Conservation (phyloP, 2,888 invertebrate species). For the Pinctada fucata region DNA sequence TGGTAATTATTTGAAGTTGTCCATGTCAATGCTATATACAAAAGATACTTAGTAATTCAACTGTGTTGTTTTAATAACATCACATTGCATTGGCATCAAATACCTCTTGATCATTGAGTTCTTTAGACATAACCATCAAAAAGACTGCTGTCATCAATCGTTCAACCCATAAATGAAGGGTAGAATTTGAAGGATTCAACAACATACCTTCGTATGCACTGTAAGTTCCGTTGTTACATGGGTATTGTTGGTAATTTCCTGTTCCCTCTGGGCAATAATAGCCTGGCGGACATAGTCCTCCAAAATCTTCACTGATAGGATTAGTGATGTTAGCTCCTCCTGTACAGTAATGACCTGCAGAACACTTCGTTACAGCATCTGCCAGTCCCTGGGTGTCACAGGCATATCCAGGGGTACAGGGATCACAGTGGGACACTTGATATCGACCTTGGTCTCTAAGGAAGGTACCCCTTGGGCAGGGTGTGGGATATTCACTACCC, state of each 20-base stretch:
- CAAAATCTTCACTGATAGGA: conserved; percentile 57
- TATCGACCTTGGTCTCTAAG: conserved; percentile 62
- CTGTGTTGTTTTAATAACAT: too few relatives aligned
- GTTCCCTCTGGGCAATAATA: conserved; percentile 72
- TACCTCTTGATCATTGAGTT: too few relatives aligned
- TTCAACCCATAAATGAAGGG: too few relatives aligned
- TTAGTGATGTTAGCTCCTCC: conserved; percentile 58
- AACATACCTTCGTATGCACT: conserved; percentile 61
- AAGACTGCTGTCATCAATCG: too few relatives aligned
- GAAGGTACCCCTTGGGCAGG: conserved; percentile 71
- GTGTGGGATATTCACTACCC: conserved; percentile 67
- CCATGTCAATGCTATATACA: too few relatives aligned
- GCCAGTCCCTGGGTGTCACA: conserved; percentile 69
- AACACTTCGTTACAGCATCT: conserved; percentile 61
- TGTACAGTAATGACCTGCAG: conserved; percentile 70
- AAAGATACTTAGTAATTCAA: too few relatives aligned
- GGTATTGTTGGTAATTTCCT: conserved; percentile 57
- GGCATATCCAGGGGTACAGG: conserved; percentile 67
- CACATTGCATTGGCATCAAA: too few relatives aligned
- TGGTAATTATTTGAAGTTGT: too few relatives aligned
- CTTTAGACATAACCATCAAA: too few relatives aligned
- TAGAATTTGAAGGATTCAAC: too few relatives aligned
- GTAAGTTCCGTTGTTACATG: conserved; percentile 74
- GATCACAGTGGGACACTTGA: conserved; percentile 63
- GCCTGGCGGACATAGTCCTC: conserved; percentile 71